Evolutionary conservation across 2,888 invertebrate genomes (phyloP), one percentile per base, ranked within the genome.

Genomic region (Stratiomys singularior): DNA sequence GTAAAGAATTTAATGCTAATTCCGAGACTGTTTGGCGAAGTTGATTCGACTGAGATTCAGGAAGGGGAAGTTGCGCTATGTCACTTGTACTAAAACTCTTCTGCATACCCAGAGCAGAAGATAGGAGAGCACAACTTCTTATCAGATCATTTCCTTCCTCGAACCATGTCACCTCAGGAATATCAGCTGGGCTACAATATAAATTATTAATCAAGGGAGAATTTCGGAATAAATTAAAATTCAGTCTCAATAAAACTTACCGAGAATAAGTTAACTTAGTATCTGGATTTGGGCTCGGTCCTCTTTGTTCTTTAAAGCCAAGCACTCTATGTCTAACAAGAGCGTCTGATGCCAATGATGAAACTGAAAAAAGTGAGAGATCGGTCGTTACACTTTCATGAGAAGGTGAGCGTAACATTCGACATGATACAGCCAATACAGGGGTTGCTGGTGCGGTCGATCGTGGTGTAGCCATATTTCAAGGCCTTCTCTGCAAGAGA

Each of bases 321-420:
- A 89, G 85, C 64, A 90, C 84, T 79, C 88, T 83, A 77, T 84
- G 82, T 56, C 82, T 82, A 21, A 87, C 86, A 78, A 89, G 87
- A 15, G 86, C 85, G 77, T 90, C 90, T 18, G 90, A 90, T 7
- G 90, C 90, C 79, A 91, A 90, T 0, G 93, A 93, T 1, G 93
- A 93, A 21, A 93, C 90, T 78, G 94, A 94, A 87, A 94, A 93
- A 78, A 94, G 88, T 0, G 94, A 94, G 76, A 95, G 88, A 86
- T 95, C 94, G 0, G 94, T 95, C 15, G 94, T 94, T 82, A 95
- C 93, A 21, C 94, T 94, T 87, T 95, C 95, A 87, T 94, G 94
- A 21, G 94, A 94, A 4, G 94, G 94, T 1, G 94, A 94, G 74
- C 94, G 90, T 80, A 92, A 85, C 88, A 92, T 91, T 79, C 93